phyloP scores from a whole-genome alignment of 2,797 vertebrate genomes.

The Pteronotus mesoamericanus region DNA sequence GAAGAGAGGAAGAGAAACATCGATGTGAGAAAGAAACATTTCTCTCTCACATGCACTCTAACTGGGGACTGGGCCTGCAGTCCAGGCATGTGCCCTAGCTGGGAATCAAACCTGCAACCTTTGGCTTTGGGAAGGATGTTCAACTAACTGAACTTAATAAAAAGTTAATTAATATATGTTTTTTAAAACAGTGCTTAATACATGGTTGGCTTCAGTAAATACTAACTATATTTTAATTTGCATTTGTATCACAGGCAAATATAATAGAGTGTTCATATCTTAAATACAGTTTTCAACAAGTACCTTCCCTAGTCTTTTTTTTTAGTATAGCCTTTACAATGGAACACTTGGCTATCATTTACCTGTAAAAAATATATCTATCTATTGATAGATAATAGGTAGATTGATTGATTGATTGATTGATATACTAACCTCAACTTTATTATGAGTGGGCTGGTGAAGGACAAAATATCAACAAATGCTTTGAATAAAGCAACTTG shows the following conservation, averaged over 20 bases:
- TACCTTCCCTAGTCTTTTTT: not conserved
- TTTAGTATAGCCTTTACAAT: not conserved
- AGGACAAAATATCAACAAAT: conserved; percentile 75
- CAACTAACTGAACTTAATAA: not conserved
- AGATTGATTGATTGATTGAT: no score
- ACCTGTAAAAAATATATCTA: not conserved
- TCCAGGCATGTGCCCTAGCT: no score
- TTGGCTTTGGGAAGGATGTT: no score
- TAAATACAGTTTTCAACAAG: not conserved
- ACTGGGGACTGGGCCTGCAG: no score
- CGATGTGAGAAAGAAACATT: no score
- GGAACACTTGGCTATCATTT: not conserved
- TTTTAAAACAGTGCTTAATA: not conserved
- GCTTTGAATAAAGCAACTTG: conserved; percentile 79
- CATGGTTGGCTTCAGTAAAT: not conserved
- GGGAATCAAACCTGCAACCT: no score
- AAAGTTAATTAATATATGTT: not conserved
- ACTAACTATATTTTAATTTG: not conserved
- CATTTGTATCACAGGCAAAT: not conserved
- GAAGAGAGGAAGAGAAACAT: no score
- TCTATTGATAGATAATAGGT: no score
- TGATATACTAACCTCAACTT: conserved; percentile 59
- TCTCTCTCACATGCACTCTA: no score
- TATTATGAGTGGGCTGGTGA: conserved; percentile 77
- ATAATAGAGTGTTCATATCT: not conserved